A percentile compares a stretch with the other conserved stretches of the same genome.
Evolutionary conservation across 2,888 invertebrate genomes (phyloP).

Genomic region (Dicycla oo): DNA sequence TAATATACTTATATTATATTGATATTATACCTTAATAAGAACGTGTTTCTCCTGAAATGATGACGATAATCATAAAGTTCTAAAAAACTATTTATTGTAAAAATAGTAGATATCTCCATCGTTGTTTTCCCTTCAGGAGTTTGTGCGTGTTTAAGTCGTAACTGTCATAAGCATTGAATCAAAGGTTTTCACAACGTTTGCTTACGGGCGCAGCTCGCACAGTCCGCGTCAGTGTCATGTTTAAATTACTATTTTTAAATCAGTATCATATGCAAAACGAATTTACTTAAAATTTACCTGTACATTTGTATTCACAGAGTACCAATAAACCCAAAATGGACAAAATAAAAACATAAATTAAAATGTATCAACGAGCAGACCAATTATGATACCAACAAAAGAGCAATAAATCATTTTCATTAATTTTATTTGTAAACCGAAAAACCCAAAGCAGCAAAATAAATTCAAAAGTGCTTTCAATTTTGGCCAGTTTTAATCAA

Average conservation of each 20-base stretch:
- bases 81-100: not conserved
- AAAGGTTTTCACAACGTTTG: too few relatives aligned
- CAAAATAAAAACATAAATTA: not conserved
- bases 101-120: not conserved
- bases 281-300: too few relatives aligned
- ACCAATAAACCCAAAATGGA: not conserved
- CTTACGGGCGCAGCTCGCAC: too few relatives aligned
- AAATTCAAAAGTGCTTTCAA: constrained; percentile 16
- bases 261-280: not conserved
- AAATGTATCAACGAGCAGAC: not conserved
- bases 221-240: not conserved
- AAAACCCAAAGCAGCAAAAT: constrained; percentile 12
- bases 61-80: not conserved
- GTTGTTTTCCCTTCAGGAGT: not conserved
- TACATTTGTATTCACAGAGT: too few relatives aligned
- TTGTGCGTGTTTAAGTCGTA: not conserved
- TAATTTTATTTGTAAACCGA: constrained; percentile 7
- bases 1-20: not conserved
- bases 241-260: not conserved
- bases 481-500: constrained; percentile 47
- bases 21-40: not conserved
- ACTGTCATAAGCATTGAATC: too few relatives aligned
- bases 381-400: not conserved
- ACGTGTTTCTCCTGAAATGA: not conserved
- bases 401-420: constrained; percentile 9